Evolutionary conservation across 2,888 invertebrate species (phyloP).

Genomic region (Augochlorella aurata): DNA sequence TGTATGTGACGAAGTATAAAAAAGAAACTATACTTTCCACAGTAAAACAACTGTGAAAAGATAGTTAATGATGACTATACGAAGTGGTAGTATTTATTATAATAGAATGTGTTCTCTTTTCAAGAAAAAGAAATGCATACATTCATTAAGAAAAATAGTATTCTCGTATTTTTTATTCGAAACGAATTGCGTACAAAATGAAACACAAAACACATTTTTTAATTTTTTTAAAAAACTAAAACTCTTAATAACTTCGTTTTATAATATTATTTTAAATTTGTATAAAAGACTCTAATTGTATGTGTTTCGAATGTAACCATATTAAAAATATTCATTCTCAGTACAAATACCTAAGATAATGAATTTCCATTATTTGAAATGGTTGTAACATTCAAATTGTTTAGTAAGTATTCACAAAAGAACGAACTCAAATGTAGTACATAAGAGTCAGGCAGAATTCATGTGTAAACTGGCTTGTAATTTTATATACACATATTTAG

Average conservation of each 20-base stretch:
- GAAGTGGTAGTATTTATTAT: background rate
- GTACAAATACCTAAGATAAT: conserved; percentile 10
- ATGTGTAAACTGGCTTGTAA: conserved; percentile 42
- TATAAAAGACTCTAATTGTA: background rate
- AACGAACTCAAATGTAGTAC: conserved; percentile 35
- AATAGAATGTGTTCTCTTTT: background rate
- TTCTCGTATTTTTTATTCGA: background rate
- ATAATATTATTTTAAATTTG: background rate
- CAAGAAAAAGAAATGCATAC: background rate
- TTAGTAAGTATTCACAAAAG: conserved; percentile 15
- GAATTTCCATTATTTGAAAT: conserved; percentile 6
- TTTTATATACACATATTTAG: conserved; percentile 30
- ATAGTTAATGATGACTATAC: conserved; percentile 2
- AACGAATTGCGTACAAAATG: background rate
- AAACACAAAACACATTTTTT: background rate
- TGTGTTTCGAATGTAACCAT: background rate
- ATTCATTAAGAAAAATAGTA: background rate
- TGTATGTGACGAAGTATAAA: conserved; percentile 24
- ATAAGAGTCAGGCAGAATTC: conserved; percentile 36
- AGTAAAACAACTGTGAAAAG: conserved; percentile 8
- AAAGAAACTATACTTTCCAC: background rate
- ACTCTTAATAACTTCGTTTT: background rate
- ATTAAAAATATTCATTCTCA: background rate
- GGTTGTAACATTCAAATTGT: conserved; percentile 6
- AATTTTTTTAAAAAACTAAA: background rate